Conservation (phyloP, 2,797 vertebrate species). For the Garrulus glandarius region DNA sequence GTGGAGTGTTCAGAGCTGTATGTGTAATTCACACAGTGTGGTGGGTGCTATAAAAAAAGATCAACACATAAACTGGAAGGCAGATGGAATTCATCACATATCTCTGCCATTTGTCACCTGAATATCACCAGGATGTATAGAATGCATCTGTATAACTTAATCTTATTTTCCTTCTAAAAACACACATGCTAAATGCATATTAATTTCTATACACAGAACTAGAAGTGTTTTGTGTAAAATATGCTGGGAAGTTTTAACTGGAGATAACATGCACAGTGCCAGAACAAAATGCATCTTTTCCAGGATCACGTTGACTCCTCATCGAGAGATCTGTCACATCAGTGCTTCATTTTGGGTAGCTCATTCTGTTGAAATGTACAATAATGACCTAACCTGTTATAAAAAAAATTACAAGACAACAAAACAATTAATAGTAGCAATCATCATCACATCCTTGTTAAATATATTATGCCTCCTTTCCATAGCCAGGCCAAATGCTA, state of each 20-base stretch:
- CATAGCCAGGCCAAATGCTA: background rate
- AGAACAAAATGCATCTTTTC: background rate
- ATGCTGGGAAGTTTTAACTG: background rate
- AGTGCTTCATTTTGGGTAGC: background rate
- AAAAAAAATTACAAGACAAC: slow-evolving; percentile 10
- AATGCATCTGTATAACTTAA: background rate
- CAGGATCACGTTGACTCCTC: background rate
- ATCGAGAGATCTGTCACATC: background rate
- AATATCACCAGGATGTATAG: background rate
- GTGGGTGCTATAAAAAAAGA: slow-evolving; percentile 19
- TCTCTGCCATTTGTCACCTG: slow-evolving; percentile 21
- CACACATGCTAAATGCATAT: background rate
- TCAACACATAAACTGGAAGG: background rate
- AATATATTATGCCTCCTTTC: background rate
- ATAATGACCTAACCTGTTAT: slow-evolving; percentile 10
- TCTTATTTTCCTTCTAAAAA: background rate
- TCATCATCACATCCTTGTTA: background rate
- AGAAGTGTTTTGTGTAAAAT: background rate
- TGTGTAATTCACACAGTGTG: slow-evolving; percentile 28
- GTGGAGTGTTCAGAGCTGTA: slow-evolving; percentile 34
- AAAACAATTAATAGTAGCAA: slow-evolving; percentile 6
- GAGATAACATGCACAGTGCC: background rate
- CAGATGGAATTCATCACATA: slow-evolving; percentile 6
- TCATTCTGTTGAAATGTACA: background rate
- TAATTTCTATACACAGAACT: background rate